Evolutionary conservation across 2,113 vertebrate species (phyloP), one percentile per base, ranked within the genome.

Genomic region (Dendropsophus ebraccatus): DNA sequence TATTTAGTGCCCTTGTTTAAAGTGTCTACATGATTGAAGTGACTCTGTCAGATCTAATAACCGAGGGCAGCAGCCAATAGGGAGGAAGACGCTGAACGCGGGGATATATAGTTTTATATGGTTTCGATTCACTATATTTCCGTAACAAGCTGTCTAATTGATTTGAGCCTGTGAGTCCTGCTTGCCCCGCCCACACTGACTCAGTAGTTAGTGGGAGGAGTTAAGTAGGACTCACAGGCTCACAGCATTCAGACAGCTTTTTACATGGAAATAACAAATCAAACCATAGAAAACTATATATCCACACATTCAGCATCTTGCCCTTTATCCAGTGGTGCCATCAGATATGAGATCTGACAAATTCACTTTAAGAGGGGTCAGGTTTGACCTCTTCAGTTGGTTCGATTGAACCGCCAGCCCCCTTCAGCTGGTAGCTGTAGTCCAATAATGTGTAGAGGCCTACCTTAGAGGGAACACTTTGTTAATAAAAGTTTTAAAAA

Each of bases 391-490:
- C 35, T 41, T 70, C 2, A 23, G 67, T 41, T 70, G 19, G 17
- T 23, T 41, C 23, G 37, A 70, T 70, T 41, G 19, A 70, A 41
- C 32, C 41, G 6, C 10, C 35, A 70, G 8, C 67, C 73, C 45
- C 73, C 6, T 19, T 5, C 10, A 41, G n/a, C 23, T 49, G n/a
- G 5, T 76, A 19, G 73, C 25, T 49, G 73, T 52, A 47, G 19
- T 49, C 23, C 72, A 74, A 25, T 74, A 74, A 47, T 4, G 9
- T 23, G 11, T 25, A n/a, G 23, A 74, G 41, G 72, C 85, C 75
- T 1, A 56, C 77, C 91, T 92, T 93, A 92, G 91, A 93, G 91
- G 88, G 92, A 94, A 94, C 92, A 93, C 92, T 92, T 91, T 80
- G 86, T 60, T 21, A 41, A 41, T 58, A n/a, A n/a, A 60, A 60